Evolutionary conservation across 2,113 vertebrate genomes (phyloP), one percentile per base, ranked within the genome.

Genomic region (Corythoichthys intestinalis): DNA sequence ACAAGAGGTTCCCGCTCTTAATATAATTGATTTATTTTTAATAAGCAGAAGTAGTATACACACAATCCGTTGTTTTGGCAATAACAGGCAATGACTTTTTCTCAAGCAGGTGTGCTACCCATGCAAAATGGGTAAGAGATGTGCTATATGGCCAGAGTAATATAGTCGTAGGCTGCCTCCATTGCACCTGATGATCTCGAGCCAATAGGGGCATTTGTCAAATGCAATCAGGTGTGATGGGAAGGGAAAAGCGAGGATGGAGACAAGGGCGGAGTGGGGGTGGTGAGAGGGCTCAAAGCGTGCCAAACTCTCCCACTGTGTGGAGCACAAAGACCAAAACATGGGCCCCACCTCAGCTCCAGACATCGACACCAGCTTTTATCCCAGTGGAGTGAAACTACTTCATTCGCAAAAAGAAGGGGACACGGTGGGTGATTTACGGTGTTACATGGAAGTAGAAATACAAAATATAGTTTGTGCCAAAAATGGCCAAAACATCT

Each of bases 221-320:
- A 86, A 92, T 83, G 89, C 87, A 90, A 90, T 91, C 87, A 90
- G 87, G 88, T 91, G 88, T 88, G 87, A 91, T 90, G 79, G 83
- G 85, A 76, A 70, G 62, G 70, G 84, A 80, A 79, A 73, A 76
- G 72, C 52, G 59, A 74, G 65, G 76, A 70, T 46, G 15, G 79
- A 74, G 65, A 72, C 70, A 49, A 66, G 70, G 65, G 70, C 63
- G 59, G 73, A 66, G 69, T 66, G 50, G 48, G 4, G 44, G 58
- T 74, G 66, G 71, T 56, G 20, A 65, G 76, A 85, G 77, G 71
- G 86, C 82, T 86, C 85, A 79, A 86, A 76, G 79, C 63, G 71
- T 86, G 82, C 78, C 85, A 85, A 82, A 81, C 67, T 86, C 84
- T 84, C 87, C 85, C 87, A 86, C 86, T 87, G 86, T 76, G 77